These are phyloP conservation scores for Botia kubotai DNA, from an alignment of 2,797 vertebrate genomes.

Conservation along the genomic window DNA sequence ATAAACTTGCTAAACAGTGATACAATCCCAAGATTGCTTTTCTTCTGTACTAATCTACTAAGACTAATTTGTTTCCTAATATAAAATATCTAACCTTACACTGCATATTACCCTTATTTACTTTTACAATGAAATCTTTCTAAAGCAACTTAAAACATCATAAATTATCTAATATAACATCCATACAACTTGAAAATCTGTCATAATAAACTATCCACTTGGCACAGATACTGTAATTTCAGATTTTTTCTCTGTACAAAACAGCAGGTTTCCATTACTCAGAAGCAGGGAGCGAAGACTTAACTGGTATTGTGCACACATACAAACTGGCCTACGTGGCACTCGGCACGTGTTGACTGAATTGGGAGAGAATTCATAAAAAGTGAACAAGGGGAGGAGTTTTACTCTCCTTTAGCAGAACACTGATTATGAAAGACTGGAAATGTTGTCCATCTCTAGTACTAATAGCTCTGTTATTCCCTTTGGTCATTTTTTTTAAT, in stretches of 20 bases:
- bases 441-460: conserved; percentile 19
- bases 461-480: conserved; percentile 51
- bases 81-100: neutral
- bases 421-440: conserved; percentile 12
- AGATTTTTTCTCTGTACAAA: conserved; percentile 59
- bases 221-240: conserved; percentile 10
- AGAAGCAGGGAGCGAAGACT: conserved; percentile 59
- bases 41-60: too few species aligned
- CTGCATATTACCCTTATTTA: neutral
- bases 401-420: conserved; percentile 41
- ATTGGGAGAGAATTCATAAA: conserved; percentile 38
- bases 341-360: conserved; percentile 70
- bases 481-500: conserved; percentile 31
- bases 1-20: neutral
- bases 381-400: conserved; percentile 72
- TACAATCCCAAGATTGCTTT: neutral
- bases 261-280: conserved; percentile 78
- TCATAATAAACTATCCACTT: conserved; percentile 31
- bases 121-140: neutral
- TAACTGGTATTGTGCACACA: conserved; percentile 57
- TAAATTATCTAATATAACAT: neutral
- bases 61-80: too few species aligned
- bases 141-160: neutral
- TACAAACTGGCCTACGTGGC: conserved; percentile 80
- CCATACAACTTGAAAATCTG: conserved; percentile 2